Evolutionary conservation across 2,113 vertebrate species (phyloP).

Genomic region (Chauna torquata): DNA sequence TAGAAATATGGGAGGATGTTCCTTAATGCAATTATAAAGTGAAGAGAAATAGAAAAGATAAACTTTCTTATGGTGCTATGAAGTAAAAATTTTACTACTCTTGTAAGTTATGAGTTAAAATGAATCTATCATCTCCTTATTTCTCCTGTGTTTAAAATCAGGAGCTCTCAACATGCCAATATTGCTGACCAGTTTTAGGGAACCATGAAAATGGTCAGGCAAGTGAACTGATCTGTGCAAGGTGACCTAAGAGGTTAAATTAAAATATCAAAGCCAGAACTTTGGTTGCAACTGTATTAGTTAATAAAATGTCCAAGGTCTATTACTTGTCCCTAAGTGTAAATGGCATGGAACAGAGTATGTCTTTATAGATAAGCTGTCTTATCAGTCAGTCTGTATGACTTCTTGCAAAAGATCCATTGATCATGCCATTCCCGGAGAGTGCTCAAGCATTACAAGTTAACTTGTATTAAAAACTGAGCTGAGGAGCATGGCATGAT

Average conservation of each 20-base stretch:
- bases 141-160: background rate
- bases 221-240: background rate
- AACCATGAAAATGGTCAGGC: background rate
- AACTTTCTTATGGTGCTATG: background rate
- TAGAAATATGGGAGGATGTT: background rate
- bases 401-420: background rate
- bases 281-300: background rate
- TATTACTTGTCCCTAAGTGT: background rate
- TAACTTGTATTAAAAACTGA: background rate
- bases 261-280: background rate
- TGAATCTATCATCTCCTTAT: background rate
- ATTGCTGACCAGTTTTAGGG: background rate
- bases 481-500: background rate
- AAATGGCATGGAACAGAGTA: background rate
- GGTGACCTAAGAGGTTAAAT: background rate
- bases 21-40: background rate
- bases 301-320: background rate
- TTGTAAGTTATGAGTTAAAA: background rate
- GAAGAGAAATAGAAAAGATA: background rate
- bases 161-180: background rate
- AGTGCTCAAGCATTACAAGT: background rate
- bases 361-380: background rate
- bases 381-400: background rate
- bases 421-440: background rate
- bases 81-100: background rate